Conservation (phyloP, 23 tunicate genomes). For the Trididemnum nubilum region DNA sequence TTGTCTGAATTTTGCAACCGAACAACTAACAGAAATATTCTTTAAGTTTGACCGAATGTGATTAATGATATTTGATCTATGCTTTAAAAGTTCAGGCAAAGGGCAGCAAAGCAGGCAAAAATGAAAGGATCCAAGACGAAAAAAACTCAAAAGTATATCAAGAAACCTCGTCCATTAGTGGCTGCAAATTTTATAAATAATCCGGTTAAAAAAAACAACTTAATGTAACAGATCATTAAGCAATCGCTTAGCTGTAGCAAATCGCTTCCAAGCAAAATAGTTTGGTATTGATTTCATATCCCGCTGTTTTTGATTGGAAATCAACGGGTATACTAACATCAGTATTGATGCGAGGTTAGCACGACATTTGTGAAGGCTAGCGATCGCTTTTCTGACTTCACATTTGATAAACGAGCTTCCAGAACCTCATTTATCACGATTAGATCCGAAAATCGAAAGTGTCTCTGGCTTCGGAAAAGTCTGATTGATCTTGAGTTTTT, state of each 20-base stretch:
- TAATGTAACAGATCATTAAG: background rate
- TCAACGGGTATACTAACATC: background rate
- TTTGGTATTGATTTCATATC: background rate
- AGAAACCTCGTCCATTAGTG: constrained; percentile 2
- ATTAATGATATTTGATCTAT: too few relatives aligned
- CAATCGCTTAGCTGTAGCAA: background rate
- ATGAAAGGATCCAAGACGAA: too few relatives aligned
- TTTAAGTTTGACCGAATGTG: too few relatives aligned
- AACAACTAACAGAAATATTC: too few relatives aligned
- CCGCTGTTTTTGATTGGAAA: background rate
- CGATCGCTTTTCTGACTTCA: background rate
- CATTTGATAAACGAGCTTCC: background rate
- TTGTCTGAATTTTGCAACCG: too few relatives aligned
- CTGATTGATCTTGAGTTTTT: background rate
- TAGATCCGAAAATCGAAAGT: background rate
- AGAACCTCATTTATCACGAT: background rate
- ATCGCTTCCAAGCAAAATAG: background rate
- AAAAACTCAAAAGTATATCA: too few relatives aligned
- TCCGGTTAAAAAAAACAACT: background rate
- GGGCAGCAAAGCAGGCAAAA: too few relatives aligned
- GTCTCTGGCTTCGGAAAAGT: background rate
- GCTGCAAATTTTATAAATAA: background rate
- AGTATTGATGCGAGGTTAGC: background rate
- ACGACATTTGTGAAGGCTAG: background rate
- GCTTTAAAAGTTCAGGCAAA: too few relatives aligned